Evolutionary conservation across 2,888 invertebrate species (phyloP).

Genomic region (Syrista parreyssii): DNA sequence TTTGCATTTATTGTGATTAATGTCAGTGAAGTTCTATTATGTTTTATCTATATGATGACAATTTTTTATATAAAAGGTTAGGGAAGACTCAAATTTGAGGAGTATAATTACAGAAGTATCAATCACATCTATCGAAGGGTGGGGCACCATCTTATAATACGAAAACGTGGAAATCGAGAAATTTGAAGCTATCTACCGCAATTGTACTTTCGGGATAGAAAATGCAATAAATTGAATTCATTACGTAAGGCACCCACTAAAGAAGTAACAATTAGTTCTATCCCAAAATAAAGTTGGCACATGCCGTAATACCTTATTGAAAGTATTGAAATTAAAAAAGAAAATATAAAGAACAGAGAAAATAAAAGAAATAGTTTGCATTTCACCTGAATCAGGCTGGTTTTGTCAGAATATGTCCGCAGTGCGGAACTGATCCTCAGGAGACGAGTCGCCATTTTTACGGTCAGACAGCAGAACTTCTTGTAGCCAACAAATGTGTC

Average conservation of each 20-base stretch:
- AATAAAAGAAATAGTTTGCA: conserved; percentile 8
- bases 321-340: not conserved
- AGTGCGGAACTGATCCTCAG: conserved; percentile 58
- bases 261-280: conserved; percentile 5
- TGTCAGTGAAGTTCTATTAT: not conserved
- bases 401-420: conserved; percentile 58
- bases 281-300: not conserved
- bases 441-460: conserved; percentile 65
- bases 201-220: not conserved
- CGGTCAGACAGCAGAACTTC: not conserved
- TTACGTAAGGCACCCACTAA: conserved; percentile 30
- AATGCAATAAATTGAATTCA: not conserved
- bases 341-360: not conserved
- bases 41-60: not conserved
- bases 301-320: not conserved
- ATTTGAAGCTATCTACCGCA: not conserved
- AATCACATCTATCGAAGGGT: not conserved
- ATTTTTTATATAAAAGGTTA: not conserved
- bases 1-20: not conserved
- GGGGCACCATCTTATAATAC: not conserved
- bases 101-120: not conserved
- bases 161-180: not conserved
- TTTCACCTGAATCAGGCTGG: conserved; percentile 57
- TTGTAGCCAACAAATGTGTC: not conserved
- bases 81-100: not conserved